Conservation (phyloP, 2,113 vertebrate species). For the Platichthys stellatus region DNA sequence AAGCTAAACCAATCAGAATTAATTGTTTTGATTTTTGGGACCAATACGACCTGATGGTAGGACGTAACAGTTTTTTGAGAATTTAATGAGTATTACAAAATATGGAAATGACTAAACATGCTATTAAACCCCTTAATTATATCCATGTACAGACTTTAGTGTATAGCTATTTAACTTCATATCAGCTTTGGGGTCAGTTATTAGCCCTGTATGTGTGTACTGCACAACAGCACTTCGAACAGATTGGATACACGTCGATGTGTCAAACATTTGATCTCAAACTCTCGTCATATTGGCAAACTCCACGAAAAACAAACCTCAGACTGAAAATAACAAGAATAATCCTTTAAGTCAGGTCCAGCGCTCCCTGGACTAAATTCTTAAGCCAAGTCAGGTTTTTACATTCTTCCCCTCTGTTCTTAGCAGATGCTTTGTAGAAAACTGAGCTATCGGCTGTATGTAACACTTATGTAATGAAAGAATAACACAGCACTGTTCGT, state of each 20-base stretch:
- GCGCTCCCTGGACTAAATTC: constrained; percentile 23
- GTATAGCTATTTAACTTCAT: not conserved
- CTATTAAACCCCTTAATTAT: not conserved
- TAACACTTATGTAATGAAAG: constrained; percentile 46
- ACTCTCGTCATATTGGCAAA: not conserved
- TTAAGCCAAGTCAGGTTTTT: constrained; percentile 68
- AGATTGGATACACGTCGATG: not conserved
- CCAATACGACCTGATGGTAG: not conserved
- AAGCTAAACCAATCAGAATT: not conserved
- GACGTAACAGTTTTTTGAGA: too few relatives aligned
- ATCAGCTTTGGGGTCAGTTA: not conserved
- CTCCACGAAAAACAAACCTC: constrained; percentile 18
- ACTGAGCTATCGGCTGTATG: constrained; percentile 24
- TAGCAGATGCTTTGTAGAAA: constrained; percentile 36
- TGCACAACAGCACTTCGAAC: not conserved
- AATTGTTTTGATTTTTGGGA: not conserved
- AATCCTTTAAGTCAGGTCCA: constrained; percentile 55
- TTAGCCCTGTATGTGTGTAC: not conserved
- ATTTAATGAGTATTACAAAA: too few relatives aligned
- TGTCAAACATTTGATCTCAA: not conserved
- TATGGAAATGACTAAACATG: not conserved
- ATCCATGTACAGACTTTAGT: not conserved
- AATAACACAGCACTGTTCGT: constrained; percentile 4
- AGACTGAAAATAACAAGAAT: constrained; percentile 38
- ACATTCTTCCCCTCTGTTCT: constrained; percentile 60